phyloP scores from a whole-genome alignment of 2,797 vertebrate genomes.

The Paguma larvata region DNA sequence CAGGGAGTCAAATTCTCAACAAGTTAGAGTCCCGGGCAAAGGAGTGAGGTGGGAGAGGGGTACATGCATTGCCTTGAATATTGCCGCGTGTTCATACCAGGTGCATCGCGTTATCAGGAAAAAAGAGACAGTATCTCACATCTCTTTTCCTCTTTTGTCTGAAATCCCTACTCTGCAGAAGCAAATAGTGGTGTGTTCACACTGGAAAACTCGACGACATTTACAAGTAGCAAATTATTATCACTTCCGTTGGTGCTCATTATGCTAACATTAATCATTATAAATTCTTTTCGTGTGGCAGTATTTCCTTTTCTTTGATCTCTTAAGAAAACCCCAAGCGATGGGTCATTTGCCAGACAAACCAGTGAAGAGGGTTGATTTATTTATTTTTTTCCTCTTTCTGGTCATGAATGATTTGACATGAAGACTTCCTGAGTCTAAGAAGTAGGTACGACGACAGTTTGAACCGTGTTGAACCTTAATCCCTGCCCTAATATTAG shows the following conservation, averaged over 20 bases:
- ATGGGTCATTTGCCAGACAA: slow-evolving; percentile 38
- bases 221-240: neutral
- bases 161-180: neutral
- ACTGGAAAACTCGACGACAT: neutral
- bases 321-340: neutral
- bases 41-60: fast-evolving
- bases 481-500: neutral
- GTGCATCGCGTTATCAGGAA: neutral
- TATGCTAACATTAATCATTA: neutral
- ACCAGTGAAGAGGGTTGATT: neutral
- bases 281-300: neutral
- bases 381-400: neutral
- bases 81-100: fast-evolving
- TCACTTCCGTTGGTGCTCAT: neutral
- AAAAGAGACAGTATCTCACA: neutral
- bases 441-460: neutral
- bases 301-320: slow-evolving; percentile 64
- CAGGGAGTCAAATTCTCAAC: neutral
- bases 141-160: neutral
- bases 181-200: neutral
- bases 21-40: neutral
- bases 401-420: slow-evolving; percentile 23
- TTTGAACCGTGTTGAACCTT: neutral
- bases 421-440: neutral
- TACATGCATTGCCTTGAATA: fast-evolving